phyloP scores from a whole-genome alignment of 2,888 invertebrate species.

The Lingula anatina region DNA sequence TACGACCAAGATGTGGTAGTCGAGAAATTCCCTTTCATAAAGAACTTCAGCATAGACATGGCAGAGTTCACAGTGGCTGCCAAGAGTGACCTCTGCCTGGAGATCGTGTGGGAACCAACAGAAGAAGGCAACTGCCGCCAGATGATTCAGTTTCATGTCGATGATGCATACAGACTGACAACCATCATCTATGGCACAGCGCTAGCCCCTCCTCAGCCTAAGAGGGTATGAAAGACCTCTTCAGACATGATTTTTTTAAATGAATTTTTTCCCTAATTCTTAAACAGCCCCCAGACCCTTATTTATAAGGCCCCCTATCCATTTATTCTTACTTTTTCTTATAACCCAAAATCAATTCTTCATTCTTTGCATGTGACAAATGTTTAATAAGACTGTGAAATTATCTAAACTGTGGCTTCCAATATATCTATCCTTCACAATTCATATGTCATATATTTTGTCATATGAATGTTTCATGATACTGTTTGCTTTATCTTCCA shows the following conservation, averaged over 20 bases:
- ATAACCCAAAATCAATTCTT: not conserved
- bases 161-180: constrained; percentile 43
- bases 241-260: not conserved
- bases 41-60: constrained; percentile 33
- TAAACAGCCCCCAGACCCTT: too few species aligned
- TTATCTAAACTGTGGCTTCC: too few species aligned
- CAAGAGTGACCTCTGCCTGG: constrained; percentile 24
- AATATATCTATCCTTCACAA: too few species aligned
- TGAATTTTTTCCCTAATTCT: too few species aligned
- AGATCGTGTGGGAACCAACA: constrained; percentile 47
- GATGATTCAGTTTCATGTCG: constrained; percentile 45
- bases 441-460: too few species aligned
- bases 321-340: not conserved
- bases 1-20: constrained; percentile 42
- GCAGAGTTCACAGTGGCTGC: constrained; percentile 29
- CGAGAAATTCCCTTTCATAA: constrained; percentile 45
- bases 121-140: constrained; percentile 44
- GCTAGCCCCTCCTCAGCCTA: constrained; percentile 21
- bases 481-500: too few species aligned
- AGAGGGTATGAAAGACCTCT: constrained; percentile 9
- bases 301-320: too few species aligned
- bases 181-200: constrained; percentile 48
- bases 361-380: too few species aligned
- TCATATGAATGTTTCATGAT: too few species aligned
- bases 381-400: too few species aligned